Percentiles rank a stretch among this genome's conserved stretches.
Evolutionary conservation across 1,140 invertebrate species (phyloP).

Genomic region (Ostrea denselamellosa): DNA sequence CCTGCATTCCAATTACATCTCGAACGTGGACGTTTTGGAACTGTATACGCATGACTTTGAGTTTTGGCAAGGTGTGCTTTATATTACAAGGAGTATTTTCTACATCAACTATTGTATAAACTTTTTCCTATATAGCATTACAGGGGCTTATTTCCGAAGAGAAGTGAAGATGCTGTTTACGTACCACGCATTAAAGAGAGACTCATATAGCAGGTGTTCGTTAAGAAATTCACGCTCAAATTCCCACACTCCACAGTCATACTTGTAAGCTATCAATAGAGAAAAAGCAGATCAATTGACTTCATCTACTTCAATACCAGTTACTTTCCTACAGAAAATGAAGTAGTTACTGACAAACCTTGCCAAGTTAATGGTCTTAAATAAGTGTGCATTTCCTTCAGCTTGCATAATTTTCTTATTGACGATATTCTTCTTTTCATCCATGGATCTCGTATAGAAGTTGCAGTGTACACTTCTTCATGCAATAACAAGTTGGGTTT

Average conservation of each 20-base stretch:
- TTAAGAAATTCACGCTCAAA: background rate
- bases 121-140: slow-evolving; percentile 76
- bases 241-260: slow-evolving; percentile 29
- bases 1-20: slow-evolving; percentile 54
- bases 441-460: no score
- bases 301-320: background rate
- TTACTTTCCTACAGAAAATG: background rate
- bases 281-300: background rate
- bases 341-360: background rate
- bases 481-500: no score
- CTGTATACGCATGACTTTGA: slow-evolving; percentile 27
- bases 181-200: slow-evolving; percentile 1
- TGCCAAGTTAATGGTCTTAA: background rate
- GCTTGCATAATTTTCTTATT: background rate
- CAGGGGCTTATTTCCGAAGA: slow-evolving; percentile 68
- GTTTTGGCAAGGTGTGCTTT: slow-evolving; percentile 63
- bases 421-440: no score
- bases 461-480: no score
- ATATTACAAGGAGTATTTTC: slow-evolving; percentile 71
- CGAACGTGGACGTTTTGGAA: background rate
- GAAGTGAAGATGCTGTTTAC: slow-evolving; percentile 61
- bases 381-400: no score
- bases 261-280: background rate
- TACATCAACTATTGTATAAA: slow-evolving; percentile 76
- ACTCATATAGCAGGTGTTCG: slow-evolving; percentile 27